phyloP scores from a whole-genome alignment of 2,888 invertebrate species.

The Brenthis hecate region DNA sequence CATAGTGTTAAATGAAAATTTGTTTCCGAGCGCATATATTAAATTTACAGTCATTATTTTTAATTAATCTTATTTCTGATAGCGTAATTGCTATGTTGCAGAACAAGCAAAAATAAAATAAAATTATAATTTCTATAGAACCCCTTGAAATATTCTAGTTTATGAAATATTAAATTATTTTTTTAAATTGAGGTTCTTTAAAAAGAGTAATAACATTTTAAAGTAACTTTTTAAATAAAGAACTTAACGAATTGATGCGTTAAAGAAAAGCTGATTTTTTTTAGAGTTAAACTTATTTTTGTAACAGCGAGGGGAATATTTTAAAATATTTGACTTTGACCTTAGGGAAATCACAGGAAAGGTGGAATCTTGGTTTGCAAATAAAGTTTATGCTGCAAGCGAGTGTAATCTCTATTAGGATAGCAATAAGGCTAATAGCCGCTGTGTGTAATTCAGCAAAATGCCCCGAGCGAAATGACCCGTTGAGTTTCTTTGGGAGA shows the following conservation, averaged over 20 bases:
- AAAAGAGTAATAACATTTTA: too few relatives aligned
- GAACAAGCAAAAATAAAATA: not conserved
- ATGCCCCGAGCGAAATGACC: slow-evolving; percentile 50
- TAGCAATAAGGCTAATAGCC: slow-evolving; percentile 43
- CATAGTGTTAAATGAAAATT: not conserved
- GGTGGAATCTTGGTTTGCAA: slow-evolving; percentile 51
- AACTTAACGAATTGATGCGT: slow-evolving; percentile 19
- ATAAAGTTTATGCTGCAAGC: slow-evolving; percentile 45
- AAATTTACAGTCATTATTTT: slow-evolving; percentile 4
- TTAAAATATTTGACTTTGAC: slow-evolving; percentile 66
- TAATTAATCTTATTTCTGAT: slow-evolving; percentile 13
- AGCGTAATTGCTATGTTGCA: not conserved
- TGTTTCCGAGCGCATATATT: not conserved
- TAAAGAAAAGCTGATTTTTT: slow-evolving; percentile 29
- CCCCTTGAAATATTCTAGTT: not conserved
- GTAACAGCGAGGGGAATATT: slow-evolving; percentile 59
- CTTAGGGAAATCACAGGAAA: slow-evolving; percentile 77
- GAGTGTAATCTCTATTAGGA: slow-evolving; percentile 55
- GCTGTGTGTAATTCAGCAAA: slow-evolving; percentile 30
- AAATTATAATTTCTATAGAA: not conserved
- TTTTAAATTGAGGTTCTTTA: not conserved
- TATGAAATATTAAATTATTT: slow-evolving; percentile 10
- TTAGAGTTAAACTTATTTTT: slow-evolving; percentile 35
- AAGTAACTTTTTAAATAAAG: slow-evolving; percentile 17
- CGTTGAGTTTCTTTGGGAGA: slow-evolving; percentile 45